phyloP scores from a whole-genome alignment of 2,797 vertebrate genomes.

The Tapirus indicus region DNA sequence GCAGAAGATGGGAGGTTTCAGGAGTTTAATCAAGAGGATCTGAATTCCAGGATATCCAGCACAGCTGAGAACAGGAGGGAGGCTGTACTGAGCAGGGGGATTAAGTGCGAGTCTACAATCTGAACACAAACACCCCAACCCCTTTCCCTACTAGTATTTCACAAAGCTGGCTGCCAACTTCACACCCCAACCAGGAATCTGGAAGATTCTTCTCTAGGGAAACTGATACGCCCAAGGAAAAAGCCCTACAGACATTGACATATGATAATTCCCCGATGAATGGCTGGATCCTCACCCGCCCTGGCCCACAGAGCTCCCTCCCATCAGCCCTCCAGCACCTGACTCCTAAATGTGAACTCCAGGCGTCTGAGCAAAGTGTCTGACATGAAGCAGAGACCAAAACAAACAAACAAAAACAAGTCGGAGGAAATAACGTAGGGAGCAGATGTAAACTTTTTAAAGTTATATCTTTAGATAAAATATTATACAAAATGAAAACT shows the following conservation, averaged over 20 bases:
- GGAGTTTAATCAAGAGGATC: neutral
- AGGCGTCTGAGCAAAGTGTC: neutral
- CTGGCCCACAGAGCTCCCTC: neutral
- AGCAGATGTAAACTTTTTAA: neutral
- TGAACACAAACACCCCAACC: neutral
- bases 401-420: constrained; percentile 23
- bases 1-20: neutral
- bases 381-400: neutral
- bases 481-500: neutral
- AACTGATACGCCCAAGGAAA: neutral
- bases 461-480: neutral
- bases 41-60: neutral
- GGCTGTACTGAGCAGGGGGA: neutral
- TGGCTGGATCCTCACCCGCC: neutral
- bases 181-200: constrained; percentile 14
- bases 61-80: neutral
- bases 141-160: neutral
- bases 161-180: neutral
- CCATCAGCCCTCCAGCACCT: neutral
- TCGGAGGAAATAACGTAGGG: neutral
- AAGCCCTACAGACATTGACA: neutral
- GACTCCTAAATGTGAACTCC: neutral
- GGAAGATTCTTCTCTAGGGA: neutral
- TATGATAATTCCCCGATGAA: neutral
- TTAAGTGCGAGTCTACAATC: neutral